Percentiles rank a stretch among this genome's conserved stretches.
Evolutionary conservation across 92 coral and sea anemone species (phyloP).

Genomic region (Porites evermanni): DNA sequence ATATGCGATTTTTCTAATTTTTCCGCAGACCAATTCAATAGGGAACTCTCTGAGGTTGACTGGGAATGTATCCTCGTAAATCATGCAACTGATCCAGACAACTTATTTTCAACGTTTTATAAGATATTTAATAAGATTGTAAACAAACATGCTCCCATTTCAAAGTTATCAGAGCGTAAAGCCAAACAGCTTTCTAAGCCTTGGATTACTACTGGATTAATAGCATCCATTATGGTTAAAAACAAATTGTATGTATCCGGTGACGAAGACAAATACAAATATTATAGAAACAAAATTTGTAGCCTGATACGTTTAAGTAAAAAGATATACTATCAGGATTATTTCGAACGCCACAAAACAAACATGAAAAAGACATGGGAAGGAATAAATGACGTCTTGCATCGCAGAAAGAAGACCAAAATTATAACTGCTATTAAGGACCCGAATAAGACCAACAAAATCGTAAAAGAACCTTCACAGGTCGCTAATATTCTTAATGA

Average conservation of each 20-base stretch:
- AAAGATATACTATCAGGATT: conserved; percentile 1
- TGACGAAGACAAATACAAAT: conserved; percentile 10
- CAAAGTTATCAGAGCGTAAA: too few species aligned
- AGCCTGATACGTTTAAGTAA: conserved; percentile 17
- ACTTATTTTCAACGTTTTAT: too few species aligned
- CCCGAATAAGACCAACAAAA: conserved; percentile 37
- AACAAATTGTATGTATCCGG: conserved; percentile 12
- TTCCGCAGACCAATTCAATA: too few species aligned
- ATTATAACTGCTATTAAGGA: conserved; percentile 31
- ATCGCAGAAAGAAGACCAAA: conserved; percentile 25
- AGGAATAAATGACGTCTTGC: conserved; percentile 38
- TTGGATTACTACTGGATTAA: conserved; percentile 20
- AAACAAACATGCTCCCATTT: too few species aligned
- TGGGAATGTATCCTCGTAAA: too few species aligned
- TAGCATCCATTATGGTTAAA: conserved; percentile 21
- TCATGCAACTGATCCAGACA: too few species aligned
- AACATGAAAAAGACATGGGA: conserved; percentile 50
- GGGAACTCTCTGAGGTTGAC: too few species aligned
- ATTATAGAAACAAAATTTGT: conserved; percentile 12
- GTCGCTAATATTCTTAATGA: conserved; percentile 40
- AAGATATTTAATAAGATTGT: too few species aligned
- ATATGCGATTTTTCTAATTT: too few species aligned
- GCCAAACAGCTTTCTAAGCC: neutral
- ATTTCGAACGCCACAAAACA: conserved; percentile 29
- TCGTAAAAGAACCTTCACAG: conserved; percentile 6